Base-by-base conservation (phyloP, 2,888 invertebrate species). In the Sialis fuliginosa region DNA sequence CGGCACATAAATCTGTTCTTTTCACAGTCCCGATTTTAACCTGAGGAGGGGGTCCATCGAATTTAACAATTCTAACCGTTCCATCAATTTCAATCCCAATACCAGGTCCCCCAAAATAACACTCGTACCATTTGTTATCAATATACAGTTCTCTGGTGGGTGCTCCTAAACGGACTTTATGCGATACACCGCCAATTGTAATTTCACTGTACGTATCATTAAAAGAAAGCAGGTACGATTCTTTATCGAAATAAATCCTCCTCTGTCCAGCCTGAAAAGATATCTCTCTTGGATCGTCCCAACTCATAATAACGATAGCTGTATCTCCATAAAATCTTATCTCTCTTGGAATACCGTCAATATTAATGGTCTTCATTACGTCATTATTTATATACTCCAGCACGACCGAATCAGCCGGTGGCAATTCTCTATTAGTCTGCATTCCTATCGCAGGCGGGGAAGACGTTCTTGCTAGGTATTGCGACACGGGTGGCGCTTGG, bases 1-100 rank as follows among this genome's bases (percentile, higher is more conserved):
- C 90, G 1, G 82, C 79, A 1, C 88, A 83, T 41, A 93, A 68
- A 62, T 93, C 92, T 9, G 77, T 79, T 32, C 89, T 72, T 54
- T 81, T 78, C 2, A 65, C 67, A 34, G 77, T 78, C 0, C 92
- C 87, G 50, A 97, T 90, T 61, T 87, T 86, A 1, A 97, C 95
- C 65, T 89, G 89, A 0, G 97, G 97, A 4, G 91, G 79, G 0
- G 91, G 89, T 0, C 95, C 95, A 56, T 87, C 86, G 6, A 98
- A 68, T 57, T 86, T 81, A 1, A 97, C 73, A 41, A 76, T 69
- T 50, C 85, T 77, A n/a, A 79, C 73, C 50, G 81, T 77, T 1
- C 82, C 83, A 48, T 84, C 81, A 35, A 96, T 72, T 40, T 84
- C 79, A 7, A 93, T 80, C 1, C 78, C 76, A 43, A 90, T 75